These are phyloP conservation scores for Synanthedon formicaeformis DNA, from an alignment of 2,888 invertebrate genomes.

Conservation along the genomic window DNA sequence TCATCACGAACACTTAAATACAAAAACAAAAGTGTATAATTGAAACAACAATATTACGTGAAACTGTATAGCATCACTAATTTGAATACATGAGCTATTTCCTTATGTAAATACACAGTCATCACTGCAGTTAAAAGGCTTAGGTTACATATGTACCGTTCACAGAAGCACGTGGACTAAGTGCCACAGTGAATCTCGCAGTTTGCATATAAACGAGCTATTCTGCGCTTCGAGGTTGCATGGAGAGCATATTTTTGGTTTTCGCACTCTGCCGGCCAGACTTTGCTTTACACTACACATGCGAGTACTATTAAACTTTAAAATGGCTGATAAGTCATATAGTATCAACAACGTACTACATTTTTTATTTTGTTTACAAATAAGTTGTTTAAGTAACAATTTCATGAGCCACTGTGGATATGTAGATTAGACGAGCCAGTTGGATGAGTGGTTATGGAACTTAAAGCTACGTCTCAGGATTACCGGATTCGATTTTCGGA, in stretches of 20 bases:
- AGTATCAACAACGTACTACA: too few species aligned
- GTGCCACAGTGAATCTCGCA: conserved; percentile 14
- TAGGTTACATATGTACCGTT: background rate
- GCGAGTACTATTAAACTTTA: too few species aligned
- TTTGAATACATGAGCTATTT: background rate
- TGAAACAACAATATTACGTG: background rate
- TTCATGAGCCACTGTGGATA: too few species aligned
- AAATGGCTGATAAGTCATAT: too few species aligned
- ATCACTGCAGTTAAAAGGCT: background rate
- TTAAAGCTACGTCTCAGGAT: too few species aligned
- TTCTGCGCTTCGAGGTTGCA: conserved; percentile 11
- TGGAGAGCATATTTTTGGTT: conserved; percentile 1
- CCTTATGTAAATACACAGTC: conserved; percentile 1
- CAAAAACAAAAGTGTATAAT: background rate
- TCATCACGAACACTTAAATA: background rate
- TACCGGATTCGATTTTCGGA: too few species aligned
- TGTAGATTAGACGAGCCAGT: too few species aligned
- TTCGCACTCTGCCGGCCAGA: background rate
- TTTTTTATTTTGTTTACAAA: too few species aligned
- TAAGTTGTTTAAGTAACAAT: too few species aligned
- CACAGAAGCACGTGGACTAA: conserved; percentile 7
- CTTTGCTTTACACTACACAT: too few species aligned
- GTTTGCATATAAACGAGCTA: conserved; percentile 26
- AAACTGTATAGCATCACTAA: background rate
- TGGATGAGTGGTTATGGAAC: too few species aligned